phyloP scores from a whole-genome alignment of 2,797 vertebrate genomes.

The Glossophaga mutica region DNA sequence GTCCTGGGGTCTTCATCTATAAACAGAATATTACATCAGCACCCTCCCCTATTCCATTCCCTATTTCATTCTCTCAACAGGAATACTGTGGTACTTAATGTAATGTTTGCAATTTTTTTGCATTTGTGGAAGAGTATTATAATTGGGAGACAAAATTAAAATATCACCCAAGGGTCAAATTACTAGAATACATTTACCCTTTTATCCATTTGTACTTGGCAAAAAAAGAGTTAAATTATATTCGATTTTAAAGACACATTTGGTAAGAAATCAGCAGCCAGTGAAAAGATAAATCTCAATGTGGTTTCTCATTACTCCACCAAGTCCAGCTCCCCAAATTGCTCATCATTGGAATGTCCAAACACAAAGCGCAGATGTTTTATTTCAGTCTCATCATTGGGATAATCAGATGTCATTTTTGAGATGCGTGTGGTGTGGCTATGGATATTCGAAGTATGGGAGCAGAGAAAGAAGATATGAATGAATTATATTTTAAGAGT shows the following conservation, averaged over 20 bases:
- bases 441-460: background rate
- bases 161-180: background rate
- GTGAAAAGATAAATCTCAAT: conserved; percentile 37
- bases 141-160: conserved; percentile 31
- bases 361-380: conserved; percentile 31
- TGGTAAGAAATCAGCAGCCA: background rate
- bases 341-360: background rate
- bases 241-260: conserved; percentile 33
- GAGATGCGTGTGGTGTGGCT: conserved; percentile 4
- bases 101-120: conserved; percentile 33
- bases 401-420: conserved; percentile 21
- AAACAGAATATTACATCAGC: background rate
- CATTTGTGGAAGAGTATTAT: conserved; percentile 26
- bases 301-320: background rate
- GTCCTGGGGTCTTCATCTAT: background rate
- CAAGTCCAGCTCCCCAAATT: background rate
- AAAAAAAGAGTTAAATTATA: conserved; percentile 37
- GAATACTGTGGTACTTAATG: background rate
- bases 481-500: conserved; percentile 4
- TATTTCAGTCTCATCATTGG: conserved; percentile 30
- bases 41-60: background rate
- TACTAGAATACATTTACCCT: background rate
- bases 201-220: background rate
- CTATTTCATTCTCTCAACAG: background rate
- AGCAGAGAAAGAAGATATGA: conserved; percentile 18